A percentile compares a stretch with the other conserved stretches of the same genome.
Evolutionary conservation across 2,113 vertebrate genomes (phyloP).

Genomic region (Nibea coibor): DNA sequence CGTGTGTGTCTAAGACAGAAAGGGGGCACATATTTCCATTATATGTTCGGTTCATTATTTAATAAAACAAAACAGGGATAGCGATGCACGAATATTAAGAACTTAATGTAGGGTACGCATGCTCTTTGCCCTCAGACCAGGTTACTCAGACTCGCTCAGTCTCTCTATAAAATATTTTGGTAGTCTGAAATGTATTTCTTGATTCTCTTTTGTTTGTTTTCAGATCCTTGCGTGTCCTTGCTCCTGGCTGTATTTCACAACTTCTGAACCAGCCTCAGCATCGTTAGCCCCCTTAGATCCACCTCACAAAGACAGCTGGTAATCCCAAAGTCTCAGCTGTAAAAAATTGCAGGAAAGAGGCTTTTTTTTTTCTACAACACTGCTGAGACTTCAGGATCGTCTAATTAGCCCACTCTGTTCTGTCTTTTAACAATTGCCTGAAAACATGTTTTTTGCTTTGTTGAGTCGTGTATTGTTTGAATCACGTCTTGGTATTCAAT

Average conservation of each 20-base stretch:
- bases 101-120: background rate
- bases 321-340: conserved; percentile 15
- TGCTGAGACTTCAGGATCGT: background rate
- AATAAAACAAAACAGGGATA: background rate
- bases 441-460: conserved; percentile 3
- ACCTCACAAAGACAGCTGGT: background rate
- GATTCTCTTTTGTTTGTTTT: conserved; percentile 10
- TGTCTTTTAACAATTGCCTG: background rate
- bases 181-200: background rate
- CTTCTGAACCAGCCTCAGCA: background rate
- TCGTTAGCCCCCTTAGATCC: conserved; percentile 12
- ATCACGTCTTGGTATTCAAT: background rate
- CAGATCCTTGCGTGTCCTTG: background rate
- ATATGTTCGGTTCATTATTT: background rate
- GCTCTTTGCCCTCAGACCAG: background rate
- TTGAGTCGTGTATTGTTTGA: background rate
- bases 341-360: background rate
- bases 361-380: background rate
- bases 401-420: background rate
- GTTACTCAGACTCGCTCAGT: background rate
- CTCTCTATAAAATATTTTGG: background rate
- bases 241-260: conserved; percentile 30
- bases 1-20: background rate
- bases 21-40: background rate
- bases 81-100: background rate